A percentile compares a stretch with the other conserved stretches of the same genome.
Conservation (phyloP, 2,797 vertebrate species). For the Spinus pinus region DNA sequence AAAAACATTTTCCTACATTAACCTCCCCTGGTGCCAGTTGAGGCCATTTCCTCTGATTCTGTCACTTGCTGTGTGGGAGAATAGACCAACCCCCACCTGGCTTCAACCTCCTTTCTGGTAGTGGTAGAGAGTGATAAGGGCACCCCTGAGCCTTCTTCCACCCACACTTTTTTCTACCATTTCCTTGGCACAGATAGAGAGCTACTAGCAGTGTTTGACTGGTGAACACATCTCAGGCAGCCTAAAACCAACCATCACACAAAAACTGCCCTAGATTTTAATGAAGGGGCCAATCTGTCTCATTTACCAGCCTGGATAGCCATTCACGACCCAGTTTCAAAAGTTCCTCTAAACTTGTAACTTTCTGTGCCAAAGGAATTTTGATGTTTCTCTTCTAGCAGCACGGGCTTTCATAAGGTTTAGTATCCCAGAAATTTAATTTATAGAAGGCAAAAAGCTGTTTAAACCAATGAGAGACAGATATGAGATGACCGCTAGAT, state of each 20-base stretch:
- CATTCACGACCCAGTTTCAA: background rate
- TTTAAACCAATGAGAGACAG: background rate
- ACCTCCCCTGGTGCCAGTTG: too few relatives aligned
- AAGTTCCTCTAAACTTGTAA: background rate
- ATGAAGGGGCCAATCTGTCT: background rate
- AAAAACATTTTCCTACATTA: background rate
- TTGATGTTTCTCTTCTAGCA: background rate
- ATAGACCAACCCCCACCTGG: rapidly evolving
- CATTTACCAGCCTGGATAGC: background rate
- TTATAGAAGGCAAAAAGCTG: background rate
- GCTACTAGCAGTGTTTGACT: background rate
- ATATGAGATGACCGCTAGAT: background rate
- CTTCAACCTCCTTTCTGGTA: background rate
- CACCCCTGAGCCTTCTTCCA: background rate
- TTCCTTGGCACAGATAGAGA: background rate
- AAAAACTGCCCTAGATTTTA: background rate
- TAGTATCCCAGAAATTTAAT: background rate
- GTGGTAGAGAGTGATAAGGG: too few relatives aligned
- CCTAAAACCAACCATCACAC: background rate
- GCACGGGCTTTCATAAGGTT: background rate
- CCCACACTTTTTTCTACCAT: background rate
- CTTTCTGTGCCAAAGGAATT: background rate
- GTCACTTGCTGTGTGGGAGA: background rate
- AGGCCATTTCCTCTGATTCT: background rate
- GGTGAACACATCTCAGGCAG: background rate